Base-by-base conservation (phyloP, 2,113 vertebrate genomes). In the Hemibagrus wyckioides region DNA sequence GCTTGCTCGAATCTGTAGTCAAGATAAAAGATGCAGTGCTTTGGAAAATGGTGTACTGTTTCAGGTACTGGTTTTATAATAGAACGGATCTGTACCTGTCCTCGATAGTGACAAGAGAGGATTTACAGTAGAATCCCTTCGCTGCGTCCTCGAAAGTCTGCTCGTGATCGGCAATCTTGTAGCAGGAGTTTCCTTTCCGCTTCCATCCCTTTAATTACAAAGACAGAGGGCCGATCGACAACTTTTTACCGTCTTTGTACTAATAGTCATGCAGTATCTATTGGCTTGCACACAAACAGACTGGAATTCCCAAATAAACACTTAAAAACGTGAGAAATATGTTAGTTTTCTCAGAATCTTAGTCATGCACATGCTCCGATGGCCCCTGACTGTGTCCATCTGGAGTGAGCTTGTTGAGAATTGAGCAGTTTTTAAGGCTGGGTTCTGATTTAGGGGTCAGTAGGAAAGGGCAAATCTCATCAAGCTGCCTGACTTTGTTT, bases 1-100 rank as follows among this genome's bases (percentile, higher is more conserved):
- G 95, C 96, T 93, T 99, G 98, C 92, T 99, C 98, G 93, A 98
- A 99, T 94, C 98, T 99, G 90, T 48, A 52, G 30, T 23, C 28
- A 75, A 75, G 19, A 67, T 2, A 83, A 50, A 52, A 4, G 36
- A 61, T 23, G 15, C 6, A 69, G 4, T n/a, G 57, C 6, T 61
- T 69, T 81, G 41, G 7, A 67, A 15, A 41, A 19, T 25, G 21
- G 65, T 28, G 4, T 21, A 8, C n/a, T 65, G 39, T 17, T 50
- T 8, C 14, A 13, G 44, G 41, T 9, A 33, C 13, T 36, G 44
- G 4, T 11, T 23, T 21, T 44, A 2, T 11, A 25, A 14, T 71
- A 28, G n/a, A n/a, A 63, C 7, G n/a, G 17, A 11, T 23, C 54
- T 11, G 82, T 94, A 99, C 98, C 97, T 97, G 96, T 96, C 97